Conservation (phyloP, 2,797 vertebrate species). For the Melanotaenia trifasciata region DNA sequence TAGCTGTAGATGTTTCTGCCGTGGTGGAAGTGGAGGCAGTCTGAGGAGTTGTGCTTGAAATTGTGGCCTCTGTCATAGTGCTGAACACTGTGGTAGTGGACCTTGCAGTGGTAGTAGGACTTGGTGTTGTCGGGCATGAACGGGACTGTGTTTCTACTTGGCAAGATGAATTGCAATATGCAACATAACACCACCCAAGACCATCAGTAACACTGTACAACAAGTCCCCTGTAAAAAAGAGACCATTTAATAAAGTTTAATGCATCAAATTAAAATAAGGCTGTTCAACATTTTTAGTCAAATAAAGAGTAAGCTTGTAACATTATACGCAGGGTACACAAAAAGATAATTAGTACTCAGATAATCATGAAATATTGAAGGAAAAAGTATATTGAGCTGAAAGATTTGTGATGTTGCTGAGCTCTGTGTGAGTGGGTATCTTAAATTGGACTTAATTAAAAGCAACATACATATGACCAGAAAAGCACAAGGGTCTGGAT, state of each 20-base stretch:
- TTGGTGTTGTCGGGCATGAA: conserved; percentile 48
- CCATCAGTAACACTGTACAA: conserved; percentile 84
- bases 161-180: conserved; percentile 80
- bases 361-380: not conserved
- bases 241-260: not conserved
- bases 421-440: too few relatives aligned
- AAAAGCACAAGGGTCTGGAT: too few relatives aligned
- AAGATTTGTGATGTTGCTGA: too few relatives aligned
- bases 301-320: not conserved
- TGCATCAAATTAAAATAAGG: not conserved
- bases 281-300: not conserved
- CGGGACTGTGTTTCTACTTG: conserved; percentile 51
- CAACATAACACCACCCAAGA: conserved; percentile 78
- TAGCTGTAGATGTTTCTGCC: conserved; percentile 35
- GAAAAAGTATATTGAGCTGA: too few relatives aligned
- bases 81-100: conserved; percentile 1
- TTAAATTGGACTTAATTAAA: too few relatives aligned
- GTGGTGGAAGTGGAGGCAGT: conserved; percentile 34
- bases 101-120: conserved; percentile 23
- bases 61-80: not conserved
- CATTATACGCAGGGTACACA: too few relatives aligned
- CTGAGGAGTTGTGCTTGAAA: conserved; percentile 7
- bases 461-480: too few relatives aligned
- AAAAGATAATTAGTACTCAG: not conserved
- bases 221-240: conserved; percentile 73